Evolutionary conservation across 1,140 invertebrate species (phyloP), one percentile per base, ranked within the genome.

Genomic region (Temnothorax curvispinosus): DNA sequence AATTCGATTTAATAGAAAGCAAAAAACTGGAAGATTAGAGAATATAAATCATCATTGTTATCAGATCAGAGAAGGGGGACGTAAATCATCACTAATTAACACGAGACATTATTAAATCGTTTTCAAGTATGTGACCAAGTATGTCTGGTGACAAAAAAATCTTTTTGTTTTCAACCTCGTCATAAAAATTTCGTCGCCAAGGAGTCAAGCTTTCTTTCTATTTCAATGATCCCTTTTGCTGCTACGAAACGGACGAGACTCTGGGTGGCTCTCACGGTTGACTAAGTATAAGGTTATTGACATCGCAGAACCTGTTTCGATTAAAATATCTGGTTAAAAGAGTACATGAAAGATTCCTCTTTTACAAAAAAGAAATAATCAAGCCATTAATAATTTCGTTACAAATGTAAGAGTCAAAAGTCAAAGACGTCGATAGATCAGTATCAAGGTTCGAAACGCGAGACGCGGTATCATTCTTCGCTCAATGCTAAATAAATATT

Each of bases 171-270:
- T 58, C 47, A 56, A 89, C 60, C 38, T 27, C 62, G 11, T 35
- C 54, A 69, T 67, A 88, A 89, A 78, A 88, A 86, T 88, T 80
- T 54, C 56, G 9, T 4, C 1, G 5, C 0, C 13, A 8, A 47
- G 5, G 21, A 60, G 41, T 62, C 47, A 80, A 54, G 47, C 18
- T 76, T 56, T 13, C 7, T n/a, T 62, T 47, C n/a, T 9, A 82
- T 41, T 6, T 6, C 38, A 54, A 67, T 56, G n/a, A 71, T 38
- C 7, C 15, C 13, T 82, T 72, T 60, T 38, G 38, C 27, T 58
- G 2, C 13, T 67, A 47, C 27, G 38, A 56, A 71, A 71, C 6
- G 0, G 47, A 58, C 47, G 41, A 50, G 27, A 13, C 65, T 58
- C n/a, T 21, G 21, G 11, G 6, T 18, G 67, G 47, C 32, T 67